These are phyloP conservation scores for Alviniconcha marisindica DNA, from an alignment of 1,140 invertebrate species.

Conservation along the genomic window DNA sequence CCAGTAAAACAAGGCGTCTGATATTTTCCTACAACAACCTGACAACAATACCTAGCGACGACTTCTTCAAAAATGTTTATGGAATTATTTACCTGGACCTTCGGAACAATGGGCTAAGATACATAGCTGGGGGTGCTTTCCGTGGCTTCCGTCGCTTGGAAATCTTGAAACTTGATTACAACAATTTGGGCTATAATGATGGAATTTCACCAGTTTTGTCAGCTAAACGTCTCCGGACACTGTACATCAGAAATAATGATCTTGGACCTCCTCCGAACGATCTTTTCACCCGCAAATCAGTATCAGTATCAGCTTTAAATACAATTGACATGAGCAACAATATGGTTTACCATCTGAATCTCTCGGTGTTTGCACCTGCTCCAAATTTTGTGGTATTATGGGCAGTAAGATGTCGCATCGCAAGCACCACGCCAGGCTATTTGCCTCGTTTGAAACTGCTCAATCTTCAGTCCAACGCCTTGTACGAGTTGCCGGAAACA, in stretches of 20 bases:
- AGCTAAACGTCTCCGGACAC: neutral
- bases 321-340: conserved; percentile 1
- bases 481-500: neutral
- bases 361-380: neutral
- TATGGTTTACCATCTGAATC: neutral
- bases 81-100: neutral
- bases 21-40: conserved; percentile 23
- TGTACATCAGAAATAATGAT: neutral
- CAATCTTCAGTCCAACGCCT: neutral
- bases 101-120: conserved; percentile 5
- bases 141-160: neutral
- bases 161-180: neutral
- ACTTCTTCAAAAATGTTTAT: neutral
- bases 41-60: neutral
- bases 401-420: neutral
- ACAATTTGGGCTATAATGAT: neutral
- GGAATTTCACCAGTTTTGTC: neutral
- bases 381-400: neutral
- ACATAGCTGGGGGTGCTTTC: neutral
- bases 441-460: neutral
- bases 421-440: neutral
- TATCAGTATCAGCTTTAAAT: neutral
- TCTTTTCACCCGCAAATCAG: neutral
- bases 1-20: neutral
- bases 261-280: conserved; percentile 7